A percentile compares a stretch with the other conserved stretches of the same genome.
phyloP scores from a whole-genome alignment of 2,888 invertebrate genomes.

The Embidobia sp. region DNA sequence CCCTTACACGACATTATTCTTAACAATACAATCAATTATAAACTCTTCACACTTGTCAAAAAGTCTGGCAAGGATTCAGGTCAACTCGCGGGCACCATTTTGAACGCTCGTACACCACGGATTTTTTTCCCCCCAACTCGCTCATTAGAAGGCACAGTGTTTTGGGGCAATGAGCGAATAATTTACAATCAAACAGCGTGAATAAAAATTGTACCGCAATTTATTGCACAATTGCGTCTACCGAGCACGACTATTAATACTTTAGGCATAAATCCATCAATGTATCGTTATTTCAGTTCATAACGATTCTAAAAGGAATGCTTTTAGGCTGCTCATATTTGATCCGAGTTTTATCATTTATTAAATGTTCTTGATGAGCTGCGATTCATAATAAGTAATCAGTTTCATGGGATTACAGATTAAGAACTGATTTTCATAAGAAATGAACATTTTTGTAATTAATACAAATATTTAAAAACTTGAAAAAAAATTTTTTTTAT shows the following conservation, averaged over 20 bases:
- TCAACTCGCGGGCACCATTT: constrained; percentile 18
- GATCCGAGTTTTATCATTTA: neutral
- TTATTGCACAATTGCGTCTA: constrained; percentile 8
- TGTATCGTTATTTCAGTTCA: constrained; percentile 13
- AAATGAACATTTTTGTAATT: no score
- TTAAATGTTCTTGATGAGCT: no score
- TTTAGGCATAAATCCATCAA: constrained; percentile 5
- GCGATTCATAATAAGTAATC: neutral
- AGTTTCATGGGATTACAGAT: no score
- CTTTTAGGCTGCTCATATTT: neutral
- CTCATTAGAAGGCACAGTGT: constrained; percentile 25
- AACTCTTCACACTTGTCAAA: constrained; percentile 32
- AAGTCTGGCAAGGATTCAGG: constrained; percentile 20
- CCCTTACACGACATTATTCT: constrained; percentile 14
- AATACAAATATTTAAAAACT: no score
- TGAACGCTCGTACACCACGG: neutral
- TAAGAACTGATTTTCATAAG: no score
- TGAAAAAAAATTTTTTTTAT: no score
- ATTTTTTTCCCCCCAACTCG: constrained; percentile 9
- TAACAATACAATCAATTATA: constrained; percentile 29
- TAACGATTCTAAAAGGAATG: constrained; percentile 5
- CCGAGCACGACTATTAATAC: constrained; percentile 6
- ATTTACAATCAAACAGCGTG: constrained; percentile 8
- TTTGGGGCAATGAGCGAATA: constrained; percentile 6
- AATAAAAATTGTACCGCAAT: constrained; percentile 20